These are phyloP conservation scores for Metopolophium dirhodum DNA, from an alignment of 1,140 invertebrate species.

Conservation along the genomic window DNA sequence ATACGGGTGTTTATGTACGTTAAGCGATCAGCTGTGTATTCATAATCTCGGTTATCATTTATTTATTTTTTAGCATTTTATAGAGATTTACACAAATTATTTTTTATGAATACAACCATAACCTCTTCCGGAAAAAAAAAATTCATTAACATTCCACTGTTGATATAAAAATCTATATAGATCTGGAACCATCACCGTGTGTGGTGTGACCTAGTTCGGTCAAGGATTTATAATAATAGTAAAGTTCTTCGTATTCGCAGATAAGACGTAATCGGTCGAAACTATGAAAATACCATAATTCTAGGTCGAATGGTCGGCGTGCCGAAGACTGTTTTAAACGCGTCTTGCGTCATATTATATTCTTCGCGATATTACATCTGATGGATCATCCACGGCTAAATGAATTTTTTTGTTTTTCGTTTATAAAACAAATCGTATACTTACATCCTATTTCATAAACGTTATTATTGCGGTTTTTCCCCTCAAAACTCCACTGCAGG, in stretches of 20 bases:
- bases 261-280: background rate
- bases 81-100: background rate
- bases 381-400: background rate
- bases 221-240: background rate
- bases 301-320: background rate
- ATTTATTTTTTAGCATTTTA: background rate
- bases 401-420: background rate
- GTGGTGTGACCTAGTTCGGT: background rate
- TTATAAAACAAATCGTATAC: background rate
- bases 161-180: background rate
- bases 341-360: background rate
- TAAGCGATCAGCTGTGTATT: too few species aligned
- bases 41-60: background rate
- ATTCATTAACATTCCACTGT: background rate
- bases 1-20: too few species aligned
- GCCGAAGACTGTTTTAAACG: background rate
- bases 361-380: background rate
- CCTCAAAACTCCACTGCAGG: background rate
- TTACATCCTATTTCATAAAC: background rate
- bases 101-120: background rate
- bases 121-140: background rate
- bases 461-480: background rate
- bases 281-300: background rate
- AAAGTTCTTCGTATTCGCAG: background rate
- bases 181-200: background rate